phyloP scores from a whole-genome alignment of 2,113 vertebrate species.

The Erinaceus europaeus region DNA sequence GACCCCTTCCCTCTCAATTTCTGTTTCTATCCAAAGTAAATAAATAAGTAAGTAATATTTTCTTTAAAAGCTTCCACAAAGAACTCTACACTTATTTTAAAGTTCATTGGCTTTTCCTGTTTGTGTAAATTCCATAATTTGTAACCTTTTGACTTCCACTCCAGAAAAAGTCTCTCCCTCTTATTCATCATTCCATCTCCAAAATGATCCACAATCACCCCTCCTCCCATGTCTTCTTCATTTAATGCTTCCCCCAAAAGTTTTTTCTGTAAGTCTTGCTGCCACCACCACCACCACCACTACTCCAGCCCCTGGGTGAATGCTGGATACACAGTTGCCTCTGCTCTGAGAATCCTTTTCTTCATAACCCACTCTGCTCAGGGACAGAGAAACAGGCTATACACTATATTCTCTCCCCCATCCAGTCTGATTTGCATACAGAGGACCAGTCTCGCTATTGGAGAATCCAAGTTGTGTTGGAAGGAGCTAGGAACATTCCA shows the following conservation, averaged over 20 bases:
- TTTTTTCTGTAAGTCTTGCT: neutral
- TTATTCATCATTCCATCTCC: neutral
- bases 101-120: neutral
- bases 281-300: neutral
- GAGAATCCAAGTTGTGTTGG: neutral
- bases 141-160: neutral
- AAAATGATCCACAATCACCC: neutral
- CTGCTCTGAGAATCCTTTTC: neutral
- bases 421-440: neutral
- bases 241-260: neutral
- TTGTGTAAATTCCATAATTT: neutral
- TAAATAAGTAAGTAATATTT: no score
- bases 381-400: neutral
- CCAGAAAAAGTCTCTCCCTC: neutral
- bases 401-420: neutral
- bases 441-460: neutral
- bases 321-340: neutral
- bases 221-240: neutral
- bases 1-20: no score
- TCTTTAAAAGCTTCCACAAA: neutral
- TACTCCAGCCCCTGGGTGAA: neutral
- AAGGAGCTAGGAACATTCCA: no score
- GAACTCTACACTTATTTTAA: neutral
- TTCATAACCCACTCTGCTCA: neutral
- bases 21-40: no score